phyloP scores from a whole-genome alignment of 1,140 invertebrate genomes.

The Pemphigus obesinymphae region DNA sequence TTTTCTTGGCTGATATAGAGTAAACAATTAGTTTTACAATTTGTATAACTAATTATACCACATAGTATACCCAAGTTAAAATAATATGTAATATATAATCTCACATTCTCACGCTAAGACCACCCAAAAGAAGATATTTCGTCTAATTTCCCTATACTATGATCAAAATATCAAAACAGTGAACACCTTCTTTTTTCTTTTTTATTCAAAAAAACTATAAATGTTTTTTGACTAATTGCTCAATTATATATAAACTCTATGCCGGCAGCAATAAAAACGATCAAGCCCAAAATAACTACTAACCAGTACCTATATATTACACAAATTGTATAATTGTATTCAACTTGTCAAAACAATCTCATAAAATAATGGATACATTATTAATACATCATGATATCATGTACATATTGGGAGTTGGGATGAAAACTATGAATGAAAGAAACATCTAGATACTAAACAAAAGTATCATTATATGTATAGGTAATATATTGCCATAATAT shows the following conservation, averaged over 20 bases:
- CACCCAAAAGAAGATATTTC: conserved; percentile 6
- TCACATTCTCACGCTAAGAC: conserved; percentile 14
- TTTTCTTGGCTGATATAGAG: background rate
- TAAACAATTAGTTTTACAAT: background rate
- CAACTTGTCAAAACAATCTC: background rate
- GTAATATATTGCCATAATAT: too few relatives aligned
- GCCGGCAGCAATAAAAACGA: background rate
- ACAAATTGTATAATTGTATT: background rate
- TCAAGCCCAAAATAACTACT: background rate
- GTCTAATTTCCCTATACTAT: background rate
- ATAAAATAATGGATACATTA: background rate
- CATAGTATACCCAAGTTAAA: background rate
- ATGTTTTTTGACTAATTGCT: background rate
- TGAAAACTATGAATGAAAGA: too few relatives aligned
- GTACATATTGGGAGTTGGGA: background rate
- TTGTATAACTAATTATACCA: background rate
- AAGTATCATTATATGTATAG: too few relatives aligned
- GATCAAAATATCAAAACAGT: conserved; percentile 2
- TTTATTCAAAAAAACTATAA: background rate
- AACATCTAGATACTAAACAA: too few relatives aligned
- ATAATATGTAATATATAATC: background rate
- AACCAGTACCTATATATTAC: background rate
- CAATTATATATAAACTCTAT: background rate
- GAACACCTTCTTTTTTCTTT: background rate
- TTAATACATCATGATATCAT: background rate